Percentiles rank a stretch among this genome's conserved stretches.
phyloP scores from a whole-genome alignment of 2,797 vertebrate genomes.

The Myiotriccus ornatus region DNA sequence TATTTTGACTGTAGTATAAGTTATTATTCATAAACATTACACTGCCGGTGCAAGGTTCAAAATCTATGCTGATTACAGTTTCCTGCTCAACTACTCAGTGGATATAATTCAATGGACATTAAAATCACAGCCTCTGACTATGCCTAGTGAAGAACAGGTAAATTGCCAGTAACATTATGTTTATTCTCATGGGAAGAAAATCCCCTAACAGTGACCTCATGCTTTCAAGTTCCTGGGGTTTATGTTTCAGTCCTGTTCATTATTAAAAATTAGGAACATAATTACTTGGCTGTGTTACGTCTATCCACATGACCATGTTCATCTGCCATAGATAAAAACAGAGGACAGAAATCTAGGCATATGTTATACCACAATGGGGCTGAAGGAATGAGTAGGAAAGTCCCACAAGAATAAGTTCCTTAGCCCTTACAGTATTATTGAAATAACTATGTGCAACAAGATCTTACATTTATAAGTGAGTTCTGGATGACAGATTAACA shows the following conservation, averaged over 20 bases:
- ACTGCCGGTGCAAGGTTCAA: background rate
- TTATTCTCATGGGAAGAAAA: background rate
- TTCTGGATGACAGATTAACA: background rate
- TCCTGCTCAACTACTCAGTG: background rate
- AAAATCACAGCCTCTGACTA: background rate
- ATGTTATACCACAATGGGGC: background rate
- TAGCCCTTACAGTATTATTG: background rate
- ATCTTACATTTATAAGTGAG: background rate
- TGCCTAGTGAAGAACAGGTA: background rate
- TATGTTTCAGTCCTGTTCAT: background rate
- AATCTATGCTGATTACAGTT: background rate
- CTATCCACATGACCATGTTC: background rate
- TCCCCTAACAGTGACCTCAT: background rate
- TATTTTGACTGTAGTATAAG: conserved; percentile 5
- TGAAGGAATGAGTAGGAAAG: background rate
- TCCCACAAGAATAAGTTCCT: background rate
- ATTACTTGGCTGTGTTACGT: background rate
- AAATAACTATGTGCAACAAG: background rate
- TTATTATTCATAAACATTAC: conserved; percentile 12
- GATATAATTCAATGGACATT: background rate
- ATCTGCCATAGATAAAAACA: background rate
- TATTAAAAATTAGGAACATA: background rate
- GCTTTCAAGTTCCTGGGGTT: background rate
- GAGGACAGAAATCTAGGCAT: background rate
- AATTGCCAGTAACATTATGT: background rate